A percentile compares a stretch with the other conserved stretches of the same genome.
Conservation (phyloP, 2,797 vertebrate species). For the Heliangelus exortis region DNA sequence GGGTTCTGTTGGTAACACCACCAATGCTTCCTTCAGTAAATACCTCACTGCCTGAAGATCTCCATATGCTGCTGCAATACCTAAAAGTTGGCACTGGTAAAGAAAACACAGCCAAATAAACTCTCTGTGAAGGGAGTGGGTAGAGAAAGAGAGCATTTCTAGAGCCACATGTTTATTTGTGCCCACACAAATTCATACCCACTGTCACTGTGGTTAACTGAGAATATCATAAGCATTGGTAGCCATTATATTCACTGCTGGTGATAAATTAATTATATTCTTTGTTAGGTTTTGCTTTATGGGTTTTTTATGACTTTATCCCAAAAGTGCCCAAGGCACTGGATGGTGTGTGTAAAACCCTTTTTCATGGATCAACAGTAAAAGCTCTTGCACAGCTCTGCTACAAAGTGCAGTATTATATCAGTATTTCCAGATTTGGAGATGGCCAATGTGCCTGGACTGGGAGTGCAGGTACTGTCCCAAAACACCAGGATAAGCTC, state of each 20-base stretch:
- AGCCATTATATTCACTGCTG: neutral
- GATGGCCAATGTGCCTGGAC: neutral
- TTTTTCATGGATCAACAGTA: neutral
- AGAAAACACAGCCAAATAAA: neutral
- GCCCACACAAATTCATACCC: neutral
- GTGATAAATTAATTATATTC: neutral
- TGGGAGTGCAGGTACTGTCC: neutral
- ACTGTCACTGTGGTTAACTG: neutral
- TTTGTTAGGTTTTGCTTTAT: neutral
- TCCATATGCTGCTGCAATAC: slow-evolving; percentile 83
- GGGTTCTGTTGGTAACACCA: slow-evolving; percentile 83
- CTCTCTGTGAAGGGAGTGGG: neutral
- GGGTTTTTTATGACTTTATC: neutral
- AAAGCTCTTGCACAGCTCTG: neutral
- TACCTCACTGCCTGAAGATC: slow-evolving; percentile 86
- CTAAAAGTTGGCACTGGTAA: slow-evolving; percentile 85
- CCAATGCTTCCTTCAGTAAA: slow-evolving; percentile 83
- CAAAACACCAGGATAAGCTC: neutral
- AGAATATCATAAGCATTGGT: neutral
- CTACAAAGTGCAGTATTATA: neutral
- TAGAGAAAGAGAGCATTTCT: neutral
- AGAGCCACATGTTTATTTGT: neutral
- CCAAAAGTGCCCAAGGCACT: neutral
- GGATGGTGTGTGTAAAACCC: neutral
- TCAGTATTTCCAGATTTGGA: neutral